These are phyloP conservation scores for Tachina lurida DNA, from an alignment of 2,888 invertebrate species.

Conservation along the genomic window DNA sequence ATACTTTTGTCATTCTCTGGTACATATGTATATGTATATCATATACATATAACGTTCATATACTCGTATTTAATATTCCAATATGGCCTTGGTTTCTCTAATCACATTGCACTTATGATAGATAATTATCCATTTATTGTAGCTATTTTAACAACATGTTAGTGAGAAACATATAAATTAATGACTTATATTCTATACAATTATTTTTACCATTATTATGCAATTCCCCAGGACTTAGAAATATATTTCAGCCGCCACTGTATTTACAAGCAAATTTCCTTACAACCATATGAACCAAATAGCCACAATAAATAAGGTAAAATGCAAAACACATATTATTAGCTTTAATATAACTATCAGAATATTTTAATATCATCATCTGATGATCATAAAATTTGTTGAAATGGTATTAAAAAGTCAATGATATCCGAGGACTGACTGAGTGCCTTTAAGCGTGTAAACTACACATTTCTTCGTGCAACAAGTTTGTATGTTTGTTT, in stretches of 20 bases:
- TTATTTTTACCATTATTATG: no score
- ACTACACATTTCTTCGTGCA: background rate
- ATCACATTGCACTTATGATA: no score
- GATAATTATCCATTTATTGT: no score
- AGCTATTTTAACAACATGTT: no score
- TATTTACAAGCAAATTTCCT: conserved; percentile 3
- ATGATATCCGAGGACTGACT: conserved; percentile 40
- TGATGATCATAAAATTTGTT: conserved; percentile 58
- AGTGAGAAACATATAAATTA: no score
- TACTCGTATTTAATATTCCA: no score
- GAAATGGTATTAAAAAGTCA: conserved; percentile 47
- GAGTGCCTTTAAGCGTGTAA: conserved; percentile 30
- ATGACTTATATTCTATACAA: no score
- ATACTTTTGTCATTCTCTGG: no score
- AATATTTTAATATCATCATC: conserved; percentile 53
- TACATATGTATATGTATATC: no score
- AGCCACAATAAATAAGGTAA: conserved; percentile 20
- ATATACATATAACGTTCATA: no score
- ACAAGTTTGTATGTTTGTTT: background rate
- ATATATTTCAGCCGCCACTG: conserved; percentile 9
- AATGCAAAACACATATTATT: conserved; percentile 30
- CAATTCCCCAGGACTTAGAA: background rate
- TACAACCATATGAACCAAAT: conserved; percentile 40
- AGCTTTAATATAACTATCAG: conserved; percentile 52
- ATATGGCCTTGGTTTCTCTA: no score